Base-by-base conservation (phyloP, 2,797 vertebrate genomes). In the Cyprinodon diabolis region DNA sequence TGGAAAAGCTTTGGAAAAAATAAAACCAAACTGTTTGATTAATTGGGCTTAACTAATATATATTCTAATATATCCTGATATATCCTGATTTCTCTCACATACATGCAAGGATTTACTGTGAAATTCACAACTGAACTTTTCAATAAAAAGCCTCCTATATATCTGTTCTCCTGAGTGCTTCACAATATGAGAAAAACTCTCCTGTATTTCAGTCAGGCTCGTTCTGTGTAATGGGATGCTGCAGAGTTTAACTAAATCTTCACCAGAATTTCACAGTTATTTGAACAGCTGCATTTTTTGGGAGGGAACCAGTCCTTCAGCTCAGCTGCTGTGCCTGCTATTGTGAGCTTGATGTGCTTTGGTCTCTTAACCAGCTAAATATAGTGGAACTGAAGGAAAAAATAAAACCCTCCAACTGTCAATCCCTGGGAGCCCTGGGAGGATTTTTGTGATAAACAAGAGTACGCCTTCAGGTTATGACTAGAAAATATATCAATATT, bases 231-330 rank as follows among this genome's bases (percentile, higher is more conserved):
- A 74, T 55, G 65, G 68, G 72, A 80, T 63, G 77, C 67, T 25
- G 76, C 58, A 49, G 40, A 66, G 74, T 84, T 83, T 66, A 79
- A 83, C 69, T 52, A 48, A 58, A 79, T 79, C 80, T 72, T 71
- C 57, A 76, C 68, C 68, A 66, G 71, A 56, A 58, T 73, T 77
- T 83, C 69, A 54, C 69, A 74, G 77, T 74, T 71, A 69, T 86
- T 78, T 76, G 54, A 80, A 76, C 70, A 76, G 77, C 71, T 68
- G 72, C 58, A 58, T 77, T 45, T 74, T 68, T 68, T 68, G 67
- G 67, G 23, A 68, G 52, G 67, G 35, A 54, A 40, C 11, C 67
- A 54, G 35, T 4, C 49, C 19, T 40, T 54, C 49, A 23, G 49
- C 67, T 86, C 76, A 80, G 66, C 71, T 66, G 55, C 43, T 67